Evolutionary conservation across 2,888 invertebrate genomes (phyloP), one percentile per base, ranked within the genome.

Genomic region (Tyria jacobaeae): DNA sequence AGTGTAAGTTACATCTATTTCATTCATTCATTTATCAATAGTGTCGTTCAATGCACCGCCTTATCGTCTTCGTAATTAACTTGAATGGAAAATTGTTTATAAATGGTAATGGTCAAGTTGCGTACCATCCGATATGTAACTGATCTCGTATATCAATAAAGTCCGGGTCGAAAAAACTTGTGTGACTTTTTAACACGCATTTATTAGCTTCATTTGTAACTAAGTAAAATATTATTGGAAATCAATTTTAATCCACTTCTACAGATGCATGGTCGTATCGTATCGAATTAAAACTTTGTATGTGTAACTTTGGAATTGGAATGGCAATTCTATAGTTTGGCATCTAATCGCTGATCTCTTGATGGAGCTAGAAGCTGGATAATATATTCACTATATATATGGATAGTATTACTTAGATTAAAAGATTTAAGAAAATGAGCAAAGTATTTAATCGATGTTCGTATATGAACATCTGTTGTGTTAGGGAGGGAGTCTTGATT

Each of bases 61-160:
- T 83, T 84, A 82, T 84, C 80, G 72, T 66, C 73, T 72, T 64
- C 69, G 75, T 78, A 82, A 85, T 84, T 83, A 84, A 80, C 73
- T 77, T 82, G 75, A 83, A 86, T 80, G 79, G 71, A 79, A 73
- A 71, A 71, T 74, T 81, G 78, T 83, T 81, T 79, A 80, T 81
- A 82, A 81, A 86, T 79, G 72, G 80, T 73, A 70, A 59, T 63
- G 75, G 71, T 81, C 78, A 78, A 78, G 76, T 77, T 76, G 73
- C 71, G 63, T 65, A 66, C 64, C 64, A 59, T 58, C 57, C 65
- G 58, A 73, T 76, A 70, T 74, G 6, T 10, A 17, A 39, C n/a
- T 39, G n/a, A 17, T 17, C 39, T 25, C 41, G 27, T 27, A n/a
- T n/a, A 54, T 21, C 17, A 54, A 21, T 31, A 14, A 39, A 41